These are phyloP conservation scores for Pholis gunnellus DNA, from an alignment of 2,113 vertebrate genomes.

Conservation along the genomic window DNA sequence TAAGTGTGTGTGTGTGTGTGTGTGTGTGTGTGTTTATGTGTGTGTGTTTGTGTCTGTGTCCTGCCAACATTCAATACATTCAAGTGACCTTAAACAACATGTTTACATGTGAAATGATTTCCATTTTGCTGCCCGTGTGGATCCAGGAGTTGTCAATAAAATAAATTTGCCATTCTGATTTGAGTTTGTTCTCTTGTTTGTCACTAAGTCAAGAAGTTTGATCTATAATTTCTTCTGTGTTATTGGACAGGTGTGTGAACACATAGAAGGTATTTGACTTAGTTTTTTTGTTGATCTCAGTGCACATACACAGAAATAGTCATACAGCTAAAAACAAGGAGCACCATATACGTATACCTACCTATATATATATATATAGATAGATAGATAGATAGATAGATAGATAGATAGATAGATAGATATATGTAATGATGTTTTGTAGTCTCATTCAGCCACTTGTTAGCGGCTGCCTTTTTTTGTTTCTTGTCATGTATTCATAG, in stretches of 20 bases:
- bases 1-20: not conserved
- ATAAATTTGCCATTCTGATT: conserved; percentile 45
- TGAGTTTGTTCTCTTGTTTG: not conserved
- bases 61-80: conserved; percentile 53
- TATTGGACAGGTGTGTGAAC: not conserved
- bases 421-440: no score
- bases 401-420: no score
- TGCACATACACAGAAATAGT: no score
- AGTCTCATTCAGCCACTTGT: no score
- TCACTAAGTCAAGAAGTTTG: not conserved
- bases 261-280: no score
- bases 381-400: no score
- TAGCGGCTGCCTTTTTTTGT: no score
- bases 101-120: conserved; percentile 65
- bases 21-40: not conserved
- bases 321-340: no score
- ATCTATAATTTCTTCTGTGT: not conserved
- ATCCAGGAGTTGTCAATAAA: conserved; percentile 67
- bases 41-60: conserved; percentile 28
- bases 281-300: no score
- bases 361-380: no score
- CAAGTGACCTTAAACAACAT: conserved; percentile 71
- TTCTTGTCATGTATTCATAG: no score
- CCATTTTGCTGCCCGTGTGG: conserved; percentile 46
- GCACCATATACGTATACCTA: no score